These are phyloP conservation scores for Odontomyia ornata DNA, from an alignment of 2,888 invertebrate genomes.

Conservation along the genomic window DNA sequence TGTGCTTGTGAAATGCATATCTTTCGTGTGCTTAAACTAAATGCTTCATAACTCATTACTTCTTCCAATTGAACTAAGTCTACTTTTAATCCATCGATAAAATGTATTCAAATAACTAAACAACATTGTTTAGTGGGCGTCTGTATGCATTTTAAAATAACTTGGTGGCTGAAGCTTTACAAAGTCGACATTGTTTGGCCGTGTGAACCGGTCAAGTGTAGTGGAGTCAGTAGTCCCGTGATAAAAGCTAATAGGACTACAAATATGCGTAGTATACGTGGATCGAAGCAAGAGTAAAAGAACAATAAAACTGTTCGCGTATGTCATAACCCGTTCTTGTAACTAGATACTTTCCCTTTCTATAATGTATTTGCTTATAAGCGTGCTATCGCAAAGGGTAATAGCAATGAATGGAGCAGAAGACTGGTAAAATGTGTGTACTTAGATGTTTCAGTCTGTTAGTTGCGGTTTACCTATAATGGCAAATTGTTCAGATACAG, in stretches of 20 bases:
- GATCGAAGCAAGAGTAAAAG: neutral
- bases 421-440: neutral
- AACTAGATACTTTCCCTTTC: slow-evolving; percentile 44
- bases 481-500: neutral
- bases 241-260: neutral
- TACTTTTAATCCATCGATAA: too few relatives aligned
- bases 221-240: slow-evolving; percentile 5
- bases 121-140: too few relatives aligned
- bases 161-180: slow-evolving; percentile 7
- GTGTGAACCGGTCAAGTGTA: slow-evolving; percentile 43
- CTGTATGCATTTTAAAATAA: too few relatives aligned
- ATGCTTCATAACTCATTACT: too few relatives aligned
- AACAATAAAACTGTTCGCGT: neutral
- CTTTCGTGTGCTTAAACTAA: too few relatives aligned
- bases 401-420: neutral
- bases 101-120: too few relatives aligned
- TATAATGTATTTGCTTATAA: neutral
- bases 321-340: slow-evolving; percentile 11
- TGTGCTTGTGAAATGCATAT: too few relatives aligned
- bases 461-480: slow-evolving; percentile 31
- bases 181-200: neutral
- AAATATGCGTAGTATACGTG: slow-evolving; percentile 1
- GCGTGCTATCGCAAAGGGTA: slow-evolving; percentile 6
- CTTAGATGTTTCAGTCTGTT: slow-evolving; percentile 17
- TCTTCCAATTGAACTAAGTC: too few relatives aligned